Evolutionary conservation across 2,797 vertebrate genomes (phyloP).

Genomic region (Ctenochaetus hawaiiensis): DNA sequence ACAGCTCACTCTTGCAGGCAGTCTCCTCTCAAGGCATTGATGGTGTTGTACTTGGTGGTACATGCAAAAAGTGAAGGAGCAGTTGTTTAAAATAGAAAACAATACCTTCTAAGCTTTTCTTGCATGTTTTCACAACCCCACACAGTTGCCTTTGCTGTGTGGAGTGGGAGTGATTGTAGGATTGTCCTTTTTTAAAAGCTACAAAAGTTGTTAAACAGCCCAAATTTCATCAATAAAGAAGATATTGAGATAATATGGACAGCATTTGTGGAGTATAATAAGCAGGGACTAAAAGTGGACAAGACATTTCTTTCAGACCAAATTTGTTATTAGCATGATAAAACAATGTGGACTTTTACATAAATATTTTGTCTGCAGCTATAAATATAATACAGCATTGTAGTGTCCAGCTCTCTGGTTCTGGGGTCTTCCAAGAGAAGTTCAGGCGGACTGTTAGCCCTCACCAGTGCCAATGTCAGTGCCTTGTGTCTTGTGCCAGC

Average conservation of each 20-base stretch:
- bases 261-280: not conserved
- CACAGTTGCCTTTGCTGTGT: not conserved
- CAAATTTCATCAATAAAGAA: not conserved
- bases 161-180: not conserved
- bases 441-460: constrained; percentile 50
- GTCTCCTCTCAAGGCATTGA: not conserved
- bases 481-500: constrained; percentile 77
- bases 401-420: constrained; percentile 14
- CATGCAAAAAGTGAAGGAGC: no score
- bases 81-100: not conserved
- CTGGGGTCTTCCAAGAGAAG: constrained; percentile 39
- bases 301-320: constrained; percentile 4
- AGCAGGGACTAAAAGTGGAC: not conserved
- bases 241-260: not conserved
- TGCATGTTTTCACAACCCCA: not conserved
- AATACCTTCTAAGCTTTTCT: not conserved
- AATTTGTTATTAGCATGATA: constrained; percentile 3
- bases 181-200: not conserved
- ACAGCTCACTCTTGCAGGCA: not conserved
- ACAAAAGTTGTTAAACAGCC: not conserved
- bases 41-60: not conserved
- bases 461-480: constrained; percentile 70
- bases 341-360: not conserved
- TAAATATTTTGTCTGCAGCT: not conserved
- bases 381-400: not conserved